Base-by-base conservation (phyloP, 2,888 invertebrate species). In the Pollenia griseotomentosa region DNA sequence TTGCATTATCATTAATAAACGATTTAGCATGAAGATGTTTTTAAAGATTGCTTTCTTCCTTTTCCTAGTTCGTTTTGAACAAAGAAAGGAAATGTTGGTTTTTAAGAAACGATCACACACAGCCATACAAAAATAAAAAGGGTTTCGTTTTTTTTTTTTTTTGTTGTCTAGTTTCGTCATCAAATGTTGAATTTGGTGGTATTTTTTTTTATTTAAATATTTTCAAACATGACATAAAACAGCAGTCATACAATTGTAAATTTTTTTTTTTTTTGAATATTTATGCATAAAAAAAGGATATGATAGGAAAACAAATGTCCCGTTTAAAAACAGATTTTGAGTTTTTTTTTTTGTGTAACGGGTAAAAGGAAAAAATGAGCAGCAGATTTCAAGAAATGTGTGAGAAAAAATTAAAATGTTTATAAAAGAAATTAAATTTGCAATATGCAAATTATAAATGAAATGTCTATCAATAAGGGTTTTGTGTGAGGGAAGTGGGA, bases 241-340 rank as follows among this genome's bases (percentile, higher is more conserved):
- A 77, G 71, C 63, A 83, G 55, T 81, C 63, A 81, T 23, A 73
- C 48, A 74, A 74, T 74, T 40, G 61, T 48, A 51, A 2, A 40
- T 48, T 57, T 71, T 55, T 44, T 11, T 59, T 23, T 23, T 57
- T 68, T 59, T 51, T 74, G 8, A 53, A 48, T 48, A 46, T 68
- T 59, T 40, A 46, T 10, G n/a, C 14, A n/a, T 51, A 16, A 11
- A 46, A 63, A 79, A 74, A 74, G 68, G 66, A 84, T 84, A 53
- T 84, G 84, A 84, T 84, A 80, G 80, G 79, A 80, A 84, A 84
- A 84, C 84, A 84, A 84, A 84, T 84, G 79, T 84, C 74, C 84
- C 84, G 79, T 80, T 84, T 63, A 79, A 53, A 33, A 66, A 46
- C 44, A 77, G 19, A 66, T 55, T 16, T 44, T 80, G 4, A 3